Evolutionary conservation across 2,888 invertebrate genomes (phyloP), one percentile per base, ranked within the genome.

Genomic region (Lasioglossum figueresi): DNA sequence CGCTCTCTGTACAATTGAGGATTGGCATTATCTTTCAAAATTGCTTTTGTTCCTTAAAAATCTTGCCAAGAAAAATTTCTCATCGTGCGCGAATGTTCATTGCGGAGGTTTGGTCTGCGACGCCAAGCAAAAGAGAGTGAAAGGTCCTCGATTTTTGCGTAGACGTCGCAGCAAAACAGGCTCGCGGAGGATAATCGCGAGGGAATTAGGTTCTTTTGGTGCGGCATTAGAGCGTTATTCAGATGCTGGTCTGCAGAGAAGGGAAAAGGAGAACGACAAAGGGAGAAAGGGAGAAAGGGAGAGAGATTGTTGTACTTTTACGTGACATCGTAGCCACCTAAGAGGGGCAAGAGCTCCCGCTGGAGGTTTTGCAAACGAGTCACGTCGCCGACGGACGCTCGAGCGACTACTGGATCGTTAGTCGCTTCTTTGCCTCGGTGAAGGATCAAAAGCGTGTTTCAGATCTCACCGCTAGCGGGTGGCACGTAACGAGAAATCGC

Each of bases 401-500:
- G 68, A 34, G 6, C 79, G 74, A 86, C 79, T 73, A 80, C 76
- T 68, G 76, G 85, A 82, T 89, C 85, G 85, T 89, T 90, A 84
- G 79, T 79, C 76, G 77, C 56, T 85, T 88, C 83, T 83, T 84
- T 79, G 78, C 72, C 70, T 72, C 79, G 73, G 71, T 76, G 63
- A 78, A 78, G 79, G 79, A 84, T 83, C 88, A 82, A 81, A 83
- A 88, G 79, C 70, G 68, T 76, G 71, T 77, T 79, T 89, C 76
- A 82, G 87, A 88, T 83, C 87, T 87, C 77, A 80, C 85, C 87
- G 85, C 83, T 66, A 68, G 80, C 79, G 80, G 88, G 81, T 80
- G 82, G 59, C 78, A 68, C 79, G 85, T 88, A 90, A 90, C 85
- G 86, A 89, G 80, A 40, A 85, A 90, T 81, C 84, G 87, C 90